These are phyloP conservation scores for Drosophila sulfurigaster DNA, from an alignment of 1,140 invertebrate species.

Conservation along the genomic window DNA sequence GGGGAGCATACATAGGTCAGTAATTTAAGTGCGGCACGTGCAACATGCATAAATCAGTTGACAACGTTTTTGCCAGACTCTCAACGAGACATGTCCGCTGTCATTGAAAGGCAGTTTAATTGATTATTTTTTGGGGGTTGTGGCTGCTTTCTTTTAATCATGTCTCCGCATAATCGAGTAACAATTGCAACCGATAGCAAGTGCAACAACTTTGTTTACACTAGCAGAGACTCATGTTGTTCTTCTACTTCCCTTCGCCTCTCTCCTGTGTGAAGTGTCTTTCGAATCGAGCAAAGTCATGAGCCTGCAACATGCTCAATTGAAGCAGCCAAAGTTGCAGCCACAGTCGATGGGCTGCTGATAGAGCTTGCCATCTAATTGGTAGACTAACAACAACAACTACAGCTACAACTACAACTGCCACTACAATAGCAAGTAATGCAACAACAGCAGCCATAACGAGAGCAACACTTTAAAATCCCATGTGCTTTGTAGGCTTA, in stretches of 20 bases:
- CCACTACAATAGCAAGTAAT: not conserved
- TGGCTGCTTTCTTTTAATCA: conserved; percentile 42
- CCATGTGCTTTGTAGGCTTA: conserved; percentile 11
- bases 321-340: conserved; percentile 19
- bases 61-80: not conserved
- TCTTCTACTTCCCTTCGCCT: conserved; percentile 2
- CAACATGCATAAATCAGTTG: conserved; percentile 36
- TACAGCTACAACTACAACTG: too few species aligned
- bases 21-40: conserved; percentile 33
- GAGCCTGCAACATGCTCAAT: not conserved
- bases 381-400: too few species aligned
- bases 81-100: not conserved
- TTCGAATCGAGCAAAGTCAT: conserved; percentile 66
- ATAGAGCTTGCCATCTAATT: conserved; percentile 34
- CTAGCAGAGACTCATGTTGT: conserved; percentile 35
- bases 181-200: conserved; percentile 8
- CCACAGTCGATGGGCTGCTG: conserved; percentile 8
- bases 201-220: conserved; percentile 5
- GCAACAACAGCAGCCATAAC: conserved; percentile 8
- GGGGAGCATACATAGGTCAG: conserved; percentile 24
- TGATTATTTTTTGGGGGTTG: conserved; percentile 32
- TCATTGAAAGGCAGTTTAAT: conserved; percentile 19
- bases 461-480: conserved; percentile 36
- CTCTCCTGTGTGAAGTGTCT: too few species aligned
- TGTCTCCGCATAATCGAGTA: conserved; percentile 25